Evolutionary conservation across 2,113 vertebrate species (phyloP).

Genomic region (Hylia prasina): DNA sequence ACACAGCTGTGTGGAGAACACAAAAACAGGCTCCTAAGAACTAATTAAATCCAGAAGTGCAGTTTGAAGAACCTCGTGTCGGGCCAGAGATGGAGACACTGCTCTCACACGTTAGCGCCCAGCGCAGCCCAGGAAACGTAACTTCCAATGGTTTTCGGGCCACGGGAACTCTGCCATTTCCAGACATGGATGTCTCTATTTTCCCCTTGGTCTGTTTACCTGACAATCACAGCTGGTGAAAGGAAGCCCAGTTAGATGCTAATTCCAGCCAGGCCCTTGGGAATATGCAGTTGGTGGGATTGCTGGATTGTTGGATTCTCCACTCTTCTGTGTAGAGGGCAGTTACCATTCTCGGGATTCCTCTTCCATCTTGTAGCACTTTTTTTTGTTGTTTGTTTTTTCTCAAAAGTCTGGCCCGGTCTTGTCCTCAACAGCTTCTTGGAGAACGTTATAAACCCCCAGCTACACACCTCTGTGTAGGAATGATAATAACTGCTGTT

Average conservation of each 20-base stretch:
- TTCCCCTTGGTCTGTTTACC: not conserved
- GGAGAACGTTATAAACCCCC: not conserved
- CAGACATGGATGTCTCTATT: not conserved
- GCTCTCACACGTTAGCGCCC: not conserved
- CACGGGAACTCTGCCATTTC: not conserved
- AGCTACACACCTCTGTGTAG: not conserved
- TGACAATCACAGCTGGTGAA: not conserved
- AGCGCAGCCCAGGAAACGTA: not conserved
- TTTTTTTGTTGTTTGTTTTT: not conserved
- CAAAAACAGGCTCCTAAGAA: not conserved
- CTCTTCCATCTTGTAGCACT: not conserved
- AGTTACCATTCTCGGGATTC: not conserved
- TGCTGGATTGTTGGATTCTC: not conserved
- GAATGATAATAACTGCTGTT: not conserved
- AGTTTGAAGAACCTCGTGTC: not conserved
- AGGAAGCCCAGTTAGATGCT: not conserved
- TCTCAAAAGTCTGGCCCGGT: not conserved
- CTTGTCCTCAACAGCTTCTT: not conserved
- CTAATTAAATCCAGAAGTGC: slow-evolving; percentile 20
- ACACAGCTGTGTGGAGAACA: not conserved
- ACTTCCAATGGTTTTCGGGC: not conserved
- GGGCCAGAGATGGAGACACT: not conserved
- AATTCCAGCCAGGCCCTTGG: not conserved
- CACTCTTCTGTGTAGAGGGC: fast-evolving
- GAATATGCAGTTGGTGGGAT: not conserved